These are phyloP conservation scores for Argyresthia goedartella DNA, from an alignment of 2,888 invertebrate species.

Conservation along the genomic window DNA sequence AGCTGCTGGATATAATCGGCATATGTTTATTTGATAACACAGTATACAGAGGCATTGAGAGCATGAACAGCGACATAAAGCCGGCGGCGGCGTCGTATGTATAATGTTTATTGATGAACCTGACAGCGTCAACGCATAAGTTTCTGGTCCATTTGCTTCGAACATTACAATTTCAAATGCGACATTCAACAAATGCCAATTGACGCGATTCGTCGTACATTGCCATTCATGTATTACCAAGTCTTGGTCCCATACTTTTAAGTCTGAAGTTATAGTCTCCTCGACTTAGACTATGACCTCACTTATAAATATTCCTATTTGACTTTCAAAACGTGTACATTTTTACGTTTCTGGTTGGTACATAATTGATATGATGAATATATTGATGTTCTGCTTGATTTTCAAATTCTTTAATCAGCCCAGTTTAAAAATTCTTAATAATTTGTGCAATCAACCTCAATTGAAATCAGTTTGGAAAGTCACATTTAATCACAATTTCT, in stretches of 20 bases:
- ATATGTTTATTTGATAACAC: no score
- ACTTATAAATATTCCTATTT: no score
- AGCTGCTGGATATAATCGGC: no score
- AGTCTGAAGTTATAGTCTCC: background rate
- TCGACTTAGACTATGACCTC: no score
- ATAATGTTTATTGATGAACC: slow-evolving; percentile 14
- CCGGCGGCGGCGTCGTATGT: background rate
- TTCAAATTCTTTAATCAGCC: no score
- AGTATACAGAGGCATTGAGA: no score
- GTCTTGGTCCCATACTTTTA: background rate
- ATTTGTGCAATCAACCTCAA: background rate
- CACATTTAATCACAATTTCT: background rate
- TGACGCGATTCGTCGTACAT: background rate
- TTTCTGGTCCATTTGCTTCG: slow-evolving; percentile 15
- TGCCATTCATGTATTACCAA: background rate
- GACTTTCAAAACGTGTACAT: no score
- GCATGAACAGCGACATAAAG: background rate
- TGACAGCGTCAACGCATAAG: slow-evolving; percentile 11
- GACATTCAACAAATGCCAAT: slow-evolving; percentile 7
- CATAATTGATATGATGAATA: no score
- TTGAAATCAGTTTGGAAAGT: background rate
- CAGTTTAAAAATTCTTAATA: no score
- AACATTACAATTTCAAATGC: slow-evolving; percentile 12
- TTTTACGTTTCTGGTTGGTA: no score
- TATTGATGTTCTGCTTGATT: no score